Evolutionary conservation across 2,888 invertebrate genomes (phyloP), one percentile per base, ranked within the genome.

Genomic region (Petrolisthes manimaculis): DNA sequence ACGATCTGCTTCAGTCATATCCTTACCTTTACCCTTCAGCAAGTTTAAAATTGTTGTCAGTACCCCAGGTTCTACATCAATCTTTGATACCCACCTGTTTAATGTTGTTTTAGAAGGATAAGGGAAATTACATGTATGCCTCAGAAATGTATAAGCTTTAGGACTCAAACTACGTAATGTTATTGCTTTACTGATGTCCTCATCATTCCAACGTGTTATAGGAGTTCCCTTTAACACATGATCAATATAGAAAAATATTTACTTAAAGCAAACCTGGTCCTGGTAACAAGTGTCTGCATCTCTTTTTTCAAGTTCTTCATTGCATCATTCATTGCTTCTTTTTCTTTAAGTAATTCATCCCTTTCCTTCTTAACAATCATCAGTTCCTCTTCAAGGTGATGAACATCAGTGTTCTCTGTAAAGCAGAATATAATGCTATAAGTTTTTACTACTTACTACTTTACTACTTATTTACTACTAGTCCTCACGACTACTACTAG

Each of bases 51-150:
- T 51, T 84, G 56, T 71, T 51, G 81, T 56, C 55, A 85, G 86
- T 61, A 82, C 75, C 84, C 91, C 91, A 86, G 91, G 91, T 74
- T 90, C 78, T 9, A 90, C 71, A 83, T 91, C 80, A 69, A 92
- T 37, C 37, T 37, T 37, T 37, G 37, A 37, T 37, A 37, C 37
- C 37, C 37, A 37, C 37, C 37, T 37, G 79, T 90, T 92, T 82
- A 92, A 86, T 37, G 91, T 91, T 74, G 91, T 90, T 53, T 91
- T 4, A 24, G 80, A 83, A 24, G 82, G 74, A 8, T 55, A 54
- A 21, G 74, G 81, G 53, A 80, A 71, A 14, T 83, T 9, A 0
- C 37, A 37, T 18, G 37, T 37, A 14, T 83, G 21, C n/a, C 71
- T 14, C 21, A 83, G 21, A 56, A 53, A 86, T 55, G 5, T 53